Conservation (phyloP, 2,113 vertebrate genomes). For the Anarrhichthys ocellatus region DNA sequence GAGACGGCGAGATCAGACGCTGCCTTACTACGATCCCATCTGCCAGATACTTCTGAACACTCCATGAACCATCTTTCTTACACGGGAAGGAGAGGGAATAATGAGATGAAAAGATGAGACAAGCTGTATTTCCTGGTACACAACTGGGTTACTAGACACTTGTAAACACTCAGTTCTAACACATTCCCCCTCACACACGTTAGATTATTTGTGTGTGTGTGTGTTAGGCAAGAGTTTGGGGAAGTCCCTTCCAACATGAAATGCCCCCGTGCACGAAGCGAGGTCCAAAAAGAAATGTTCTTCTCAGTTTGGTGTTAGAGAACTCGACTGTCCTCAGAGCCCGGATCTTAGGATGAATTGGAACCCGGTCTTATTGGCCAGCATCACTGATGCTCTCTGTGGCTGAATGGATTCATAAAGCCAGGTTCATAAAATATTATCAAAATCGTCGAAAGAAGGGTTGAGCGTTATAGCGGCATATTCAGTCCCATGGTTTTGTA, state of each 20-base stretch:
- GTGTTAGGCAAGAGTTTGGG: background rate
- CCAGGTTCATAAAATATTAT: background rate
- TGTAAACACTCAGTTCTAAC: constrained; percentile 53
- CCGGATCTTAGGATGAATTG: background rate
- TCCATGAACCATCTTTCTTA: constrained; percentile 63
- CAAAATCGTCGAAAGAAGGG: background rate
- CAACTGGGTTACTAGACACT: constrained; percentile 48
- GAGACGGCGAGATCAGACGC: constrained; percentile 74
- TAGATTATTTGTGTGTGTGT: background rate
- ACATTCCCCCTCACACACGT: constrained; percentile 3
- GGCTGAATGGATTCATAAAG: background rate
- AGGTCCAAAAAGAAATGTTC: background rate
- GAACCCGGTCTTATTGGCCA: background rate
- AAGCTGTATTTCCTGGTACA: constrained; percentile 47
- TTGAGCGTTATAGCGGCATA: background rate
- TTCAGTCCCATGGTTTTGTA: background rate
- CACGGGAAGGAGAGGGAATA: constrained; percentile 28
- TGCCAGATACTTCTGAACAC: constrained; percentile 61
- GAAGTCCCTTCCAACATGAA: too few relatives aligned
- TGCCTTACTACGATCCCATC: constrained; percentile 69
- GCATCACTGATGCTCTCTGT: background rate
- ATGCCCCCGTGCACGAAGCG: background rate
- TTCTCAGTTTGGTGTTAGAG: background rate
- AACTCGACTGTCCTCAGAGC: background rate
- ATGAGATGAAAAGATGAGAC: constrained; percentile 52